Percentiles rank a stretch among this genome's conserved stretches.
These are phyloP conservation scores for Monochamus alternatus DNA, from an alignment of 2,888 invertebrate genomes.

Conservation along the genomic window DNA sequence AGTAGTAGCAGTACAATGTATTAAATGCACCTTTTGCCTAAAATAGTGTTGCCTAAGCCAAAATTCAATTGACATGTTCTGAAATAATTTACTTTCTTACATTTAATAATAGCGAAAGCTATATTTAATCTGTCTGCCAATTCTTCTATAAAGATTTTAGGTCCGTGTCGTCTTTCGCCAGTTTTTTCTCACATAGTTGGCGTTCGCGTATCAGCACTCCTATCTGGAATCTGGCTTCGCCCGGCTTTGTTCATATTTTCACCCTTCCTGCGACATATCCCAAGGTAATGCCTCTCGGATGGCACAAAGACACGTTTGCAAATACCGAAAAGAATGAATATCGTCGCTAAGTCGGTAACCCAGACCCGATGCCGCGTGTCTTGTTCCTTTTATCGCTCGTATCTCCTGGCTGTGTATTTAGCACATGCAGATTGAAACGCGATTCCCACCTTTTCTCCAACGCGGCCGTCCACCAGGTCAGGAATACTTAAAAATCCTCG, in stretches of 20 bases:
- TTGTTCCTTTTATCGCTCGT: slow-evolving; percentile 36
- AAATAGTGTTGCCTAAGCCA: too few relatives aligned
- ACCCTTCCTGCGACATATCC: slow-evolving; percentile 31
- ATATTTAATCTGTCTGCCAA: too few relatives aligned
- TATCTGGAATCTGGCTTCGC: slow-evolving; percentile 13
- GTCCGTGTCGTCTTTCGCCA: background rate
- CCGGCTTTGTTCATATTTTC: slow-evolving; percentile 37
- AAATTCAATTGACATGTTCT: too few relatives aligned
- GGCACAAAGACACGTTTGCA: slow-evolving; percentile 38
- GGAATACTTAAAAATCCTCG: background rate
- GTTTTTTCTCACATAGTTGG: slow-evolving; percentile 4
- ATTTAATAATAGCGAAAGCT: too few relatives aligned
- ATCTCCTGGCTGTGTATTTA: slow-evolving; percentile 36
- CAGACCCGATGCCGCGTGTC: slow-evolving; percentile 28
- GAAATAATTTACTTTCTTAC: too few relatives aligned
- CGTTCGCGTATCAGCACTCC: slow-evolving; percentile 22
- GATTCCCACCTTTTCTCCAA: slow-evolving; percentile 47
- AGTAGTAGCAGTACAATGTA: too few relatives aligned
- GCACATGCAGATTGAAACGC: slow-evolving; percentile 51
- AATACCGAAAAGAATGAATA: slow-evolving; percentile 38
- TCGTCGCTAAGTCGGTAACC: slow-evolving; percentile 37
- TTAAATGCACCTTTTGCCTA: too few relatives aligned
- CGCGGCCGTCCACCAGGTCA: slow-evolving; percentile 23
- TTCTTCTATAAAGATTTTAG: background rate
- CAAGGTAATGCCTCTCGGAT: slow-evolving; percentile 33